Evolutionary conservation across 2,113 vertebrate genomes (phyloP).

Genomic region (Chloropsis hardwickii): DNA sequence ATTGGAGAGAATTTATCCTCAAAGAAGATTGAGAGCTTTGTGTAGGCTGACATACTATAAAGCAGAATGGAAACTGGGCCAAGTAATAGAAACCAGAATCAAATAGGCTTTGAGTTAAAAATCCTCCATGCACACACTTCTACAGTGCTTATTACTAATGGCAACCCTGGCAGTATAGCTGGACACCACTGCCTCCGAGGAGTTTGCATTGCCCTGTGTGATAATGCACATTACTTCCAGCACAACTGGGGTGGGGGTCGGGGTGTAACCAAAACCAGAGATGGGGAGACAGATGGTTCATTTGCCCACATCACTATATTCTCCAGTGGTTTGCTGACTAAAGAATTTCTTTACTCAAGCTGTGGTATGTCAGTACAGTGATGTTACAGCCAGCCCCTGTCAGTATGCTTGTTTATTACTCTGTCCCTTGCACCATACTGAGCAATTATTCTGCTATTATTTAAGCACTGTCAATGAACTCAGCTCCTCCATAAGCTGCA

Average conservation of each 20-base stretch:
- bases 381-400: neutral
- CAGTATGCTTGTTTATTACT: neutral
- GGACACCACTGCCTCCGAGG: fast-evolving
- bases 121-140: neutral
- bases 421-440: neutral
- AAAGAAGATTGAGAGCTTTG: constrained; percentile 7
- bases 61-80: constrained; percentile 10
- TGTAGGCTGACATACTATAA: neutral
- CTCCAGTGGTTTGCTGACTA: neutral
- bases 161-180: neutral
- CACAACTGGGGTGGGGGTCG: neutral
- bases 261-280: neutral
- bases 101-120: neutral
- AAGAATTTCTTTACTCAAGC: neutral
- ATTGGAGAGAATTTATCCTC: constrained; percentile 24
- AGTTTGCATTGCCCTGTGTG: neutral
- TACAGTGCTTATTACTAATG: neutral
- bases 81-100: neutral
- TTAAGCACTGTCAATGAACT: neutral
- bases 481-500: neutral
- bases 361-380: neutral
- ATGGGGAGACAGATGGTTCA: neutral
- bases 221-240: neutral
- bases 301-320: neutral
- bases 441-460: neutral